Evolutionary conservation across 1,140 invertebrate genomes (phyloP).

Genomic region (Cylas formicarius): DNA sequence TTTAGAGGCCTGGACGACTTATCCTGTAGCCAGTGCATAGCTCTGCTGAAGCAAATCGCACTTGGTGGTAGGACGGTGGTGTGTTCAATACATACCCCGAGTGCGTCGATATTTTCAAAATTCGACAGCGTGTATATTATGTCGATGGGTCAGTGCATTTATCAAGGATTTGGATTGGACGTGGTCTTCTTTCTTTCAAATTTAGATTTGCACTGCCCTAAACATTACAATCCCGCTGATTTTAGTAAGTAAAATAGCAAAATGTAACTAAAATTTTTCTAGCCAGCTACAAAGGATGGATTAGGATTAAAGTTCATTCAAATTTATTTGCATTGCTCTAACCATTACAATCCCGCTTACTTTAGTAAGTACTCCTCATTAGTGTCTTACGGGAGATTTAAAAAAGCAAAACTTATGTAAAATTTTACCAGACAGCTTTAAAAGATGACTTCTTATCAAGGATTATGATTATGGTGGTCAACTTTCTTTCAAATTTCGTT

Average conservation of each 20-base stretch:
- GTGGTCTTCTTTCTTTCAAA: constrained; percentile 62
- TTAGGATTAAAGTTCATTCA: too few relatives aligned
- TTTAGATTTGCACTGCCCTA: constrained; percentile 62
- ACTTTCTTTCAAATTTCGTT: too few relatives aligned
- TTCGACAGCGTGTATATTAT: constrained; percentile 74
- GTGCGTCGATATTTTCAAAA: constrained; percentile 65
- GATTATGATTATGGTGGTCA: too few relatives aligned
- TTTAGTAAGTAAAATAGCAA: constrained; percentile 60
- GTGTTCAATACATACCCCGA: constrained; percentile 89
- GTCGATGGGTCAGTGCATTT: constrained; percentile 65
- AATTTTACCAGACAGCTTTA: too few relatives aligned
- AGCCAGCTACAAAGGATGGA: too few relatives aligned
- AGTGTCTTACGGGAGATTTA: too few relatives aligned
- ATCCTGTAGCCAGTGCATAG: constrained; percentile 66
- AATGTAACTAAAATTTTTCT: too few relatives aligned
- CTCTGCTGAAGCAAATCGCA: constrained; percentile 69
- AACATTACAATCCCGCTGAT: constrained; percentile 74
- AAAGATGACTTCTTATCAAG: too few relatives aligned
- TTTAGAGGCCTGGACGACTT: constrained; percentile 69
- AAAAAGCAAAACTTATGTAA: too few relatives aligned
- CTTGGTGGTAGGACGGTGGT: constrained; percentile 76
- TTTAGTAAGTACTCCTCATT: too few relatives aligned
- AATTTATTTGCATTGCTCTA: too few relatives aligned
- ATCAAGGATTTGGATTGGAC: constrained; percentile 58
- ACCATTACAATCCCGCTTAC: too few relatives aligned